Evolutionary conservation across 2,888 invertebrate species (phyloP), one percentile per base, ranked within the genome.

Genomic region (Himalopsyche japonica): DNA sequence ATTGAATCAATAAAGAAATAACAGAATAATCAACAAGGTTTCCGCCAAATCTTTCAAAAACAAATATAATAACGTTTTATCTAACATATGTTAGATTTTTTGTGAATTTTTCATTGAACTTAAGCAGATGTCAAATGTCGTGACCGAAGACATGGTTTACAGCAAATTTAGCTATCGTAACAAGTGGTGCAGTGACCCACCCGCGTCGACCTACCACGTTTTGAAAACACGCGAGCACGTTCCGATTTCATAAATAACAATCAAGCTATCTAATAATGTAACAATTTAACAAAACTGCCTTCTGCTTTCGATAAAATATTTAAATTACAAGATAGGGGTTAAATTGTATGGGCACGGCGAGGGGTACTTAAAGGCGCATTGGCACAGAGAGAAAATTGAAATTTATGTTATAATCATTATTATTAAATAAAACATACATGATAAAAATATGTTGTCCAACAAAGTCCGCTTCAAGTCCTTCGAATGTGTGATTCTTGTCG

Each of bases 81-180:
- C 15, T 43, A 15, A 24, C 24, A 20, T 10, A 6, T 57, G 57
- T 57, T 20, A 7, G 6, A 20, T 20, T 57, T 57, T 15, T 15
- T 43, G 43, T 15, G 3, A 43, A 43, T 43, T 43, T 43, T 43
- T 43, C 43, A 15, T 43, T 24, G 12, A n/a, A 81, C 24, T 43
- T 18, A 47, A 82, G 79, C 82, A 82, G 82, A 82, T 82, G 82
- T 82, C 82, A 82, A 70, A 82, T 82, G 79, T 82, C 82, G 70
- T 79, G 79, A 79, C 30, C 47, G 24, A 57, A 49, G 77, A 43
- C 20, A 57, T 24, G 10, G 24, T 3, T n/a, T 57, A 57, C 20
- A 57, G 24, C 57, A 57, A 3, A 20, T 20, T 57, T 57, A 57
- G 20, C 20, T 24, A 57, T 57, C 24, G 24, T 20, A 57, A 57